Evolutionary conservation across 1,140 invertebrate species (phyloP), one percentile per base, ranked within the genome.

Genomic region (Tachypleus tridentatus): DNA sequence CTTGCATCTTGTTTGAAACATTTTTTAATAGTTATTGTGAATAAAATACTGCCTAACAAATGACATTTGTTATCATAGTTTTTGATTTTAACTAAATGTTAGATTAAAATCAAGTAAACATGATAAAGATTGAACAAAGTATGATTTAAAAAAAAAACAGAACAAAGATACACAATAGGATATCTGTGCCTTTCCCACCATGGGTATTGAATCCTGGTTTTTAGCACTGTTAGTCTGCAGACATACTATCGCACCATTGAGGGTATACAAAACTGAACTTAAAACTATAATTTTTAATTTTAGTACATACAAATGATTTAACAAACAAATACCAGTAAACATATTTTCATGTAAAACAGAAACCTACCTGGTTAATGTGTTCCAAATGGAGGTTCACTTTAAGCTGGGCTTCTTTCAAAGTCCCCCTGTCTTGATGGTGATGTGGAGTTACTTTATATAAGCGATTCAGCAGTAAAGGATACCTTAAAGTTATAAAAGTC

Each of bases 371-470:
- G 77, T 97, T 97, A 82, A 98, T 97, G 74, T 95, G 89, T 74
- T 92, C 91, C 65, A 98, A 82, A 75, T 95, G 88, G 65, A 90
- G 81, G 77, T 97, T 92, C 61, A 98, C 92, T 76, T 92, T 93
- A 69, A 88, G 84, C 76, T 93, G 91, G 8, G 93, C 91, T 60
- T 89, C 84, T 67, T 86, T 84, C 5, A 96, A 82, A 70, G 79
- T 76, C 60, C 80, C 77, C 64, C 87, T 84, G 62, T 88, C 87
- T 57, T 86, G 83, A 69, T 92, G 85, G 72, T 89, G 83, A 71
- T 80, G 76, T 3, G 91, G 88, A 4, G 93, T 96, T 9, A 92
- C 89, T 80, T 94, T 94, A 71, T 90, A 84, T 64, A 98, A 80
- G 60, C 94, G 84, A 47, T 89, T 90, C 70, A 97, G 78, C 62